Evolutionary conservation across 2,797 vertebrate species (phyloP).

Genomic region (Lateolabrax maculatus): DNA sequence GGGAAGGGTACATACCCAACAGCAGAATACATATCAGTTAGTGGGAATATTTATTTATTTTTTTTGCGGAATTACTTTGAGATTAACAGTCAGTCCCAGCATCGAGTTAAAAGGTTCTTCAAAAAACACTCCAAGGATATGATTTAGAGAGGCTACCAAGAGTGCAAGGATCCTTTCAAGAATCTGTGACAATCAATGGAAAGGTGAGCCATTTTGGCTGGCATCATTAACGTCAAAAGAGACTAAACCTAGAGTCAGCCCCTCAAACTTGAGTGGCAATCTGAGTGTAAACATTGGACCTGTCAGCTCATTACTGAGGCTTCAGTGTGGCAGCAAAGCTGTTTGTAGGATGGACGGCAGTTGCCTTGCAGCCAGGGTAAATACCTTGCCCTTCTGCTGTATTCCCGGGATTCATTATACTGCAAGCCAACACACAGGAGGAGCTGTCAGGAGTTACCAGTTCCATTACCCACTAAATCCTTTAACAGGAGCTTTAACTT

Average conservation of each 20-base stretch:
- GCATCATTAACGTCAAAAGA: constrained; percentile 75
- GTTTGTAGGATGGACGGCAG: constrained; percentile 72
- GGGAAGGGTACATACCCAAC: not conserved
- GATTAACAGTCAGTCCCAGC: too few relatives aligned
- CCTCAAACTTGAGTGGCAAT: constrained; percentile 78
- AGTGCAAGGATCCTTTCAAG: constrained; percentile 32
- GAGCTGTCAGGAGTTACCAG: constrained; percentile 78
- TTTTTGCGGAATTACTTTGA: not conserved
- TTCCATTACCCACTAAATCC: constrained; percentile 80
- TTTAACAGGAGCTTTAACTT: constrained; percentile 80
- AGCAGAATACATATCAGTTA: not conserved
- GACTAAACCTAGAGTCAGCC: constrained; percentile 60
- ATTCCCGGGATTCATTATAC: constrained; percentile 82
- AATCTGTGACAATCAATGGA: constrained; percentile 54
- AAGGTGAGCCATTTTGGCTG: constrained; percentile 57
- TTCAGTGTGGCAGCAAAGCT: constrained; percentile 72
- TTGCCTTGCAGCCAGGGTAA: constrained; percentile 78
- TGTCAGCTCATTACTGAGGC: constrained; percentile 85
- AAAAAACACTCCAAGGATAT: too few relatives aligned
- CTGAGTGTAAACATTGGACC: constrained; percentile 78
- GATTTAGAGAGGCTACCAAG: constrained; percentile 1
- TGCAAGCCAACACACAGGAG: constrained; percentile 64
- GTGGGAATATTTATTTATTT: not conserved
- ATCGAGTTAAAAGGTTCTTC: too few relatives aligned
- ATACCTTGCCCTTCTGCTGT: constrained; percentile 80